Base-by-base conservation (phyloP, 2,113 vertebrate species). In the Lepus americanus region DNA sequence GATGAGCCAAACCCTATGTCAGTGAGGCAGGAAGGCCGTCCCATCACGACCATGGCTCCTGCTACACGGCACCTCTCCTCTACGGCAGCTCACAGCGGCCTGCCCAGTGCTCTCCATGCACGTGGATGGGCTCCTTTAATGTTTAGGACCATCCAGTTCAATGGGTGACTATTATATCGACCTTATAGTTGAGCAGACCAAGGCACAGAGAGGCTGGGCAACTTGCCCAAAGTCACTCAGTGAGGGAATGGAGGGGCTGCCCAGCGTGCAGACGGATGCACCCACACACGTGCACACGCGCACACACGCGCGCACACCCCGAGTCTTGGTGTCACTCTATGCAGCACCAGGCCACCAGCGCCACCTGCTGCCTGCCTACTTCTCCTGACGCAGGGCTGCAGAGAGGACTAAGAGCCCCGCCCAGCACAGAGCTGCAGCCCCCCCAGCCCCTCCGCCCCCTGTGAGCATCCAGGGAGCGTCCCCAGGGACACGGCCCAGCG, bases 141-240 rank as follows among this genome's bases (percentile, higher is more conserved):
- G 85, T 72, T 89, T 55, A 94, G 44, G 77, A 80, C 63, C 64
- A 3, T 17, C 49, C 78, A 90, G 53, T 90, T 63, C 94, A 81
- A 25, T 31, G 67, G 76, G 77, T 44, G 55, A 70, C 63, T 90
- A 27, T 78, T 74, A 78, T 61, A 44, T 51, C 59, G 36, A n/a
- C 67, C 72, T 90, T 82, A 86, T 74, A 69, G 76, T 22, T 27
- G 66, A 89, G 53, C 89, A 78, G 44, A 83, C 19, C 39, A 33
- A 92, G 85, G 80, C 88, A 44, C 77, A 89, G 91, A 92, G 84
- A 78, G 85, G 63, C 55, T 29, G 81, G 95, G 87, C 79, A 67
- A 6, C 61, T 49, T 67, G 49, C 69, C 89, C 51, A 36, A 53
- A 61, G 81, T 39, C 87, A 77, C 70, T 25, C 82, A 85, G 87